phyloP scores from a whole-genome alignment of 2,113 vertebrate genomes.

The Eira barbara region DNA sequence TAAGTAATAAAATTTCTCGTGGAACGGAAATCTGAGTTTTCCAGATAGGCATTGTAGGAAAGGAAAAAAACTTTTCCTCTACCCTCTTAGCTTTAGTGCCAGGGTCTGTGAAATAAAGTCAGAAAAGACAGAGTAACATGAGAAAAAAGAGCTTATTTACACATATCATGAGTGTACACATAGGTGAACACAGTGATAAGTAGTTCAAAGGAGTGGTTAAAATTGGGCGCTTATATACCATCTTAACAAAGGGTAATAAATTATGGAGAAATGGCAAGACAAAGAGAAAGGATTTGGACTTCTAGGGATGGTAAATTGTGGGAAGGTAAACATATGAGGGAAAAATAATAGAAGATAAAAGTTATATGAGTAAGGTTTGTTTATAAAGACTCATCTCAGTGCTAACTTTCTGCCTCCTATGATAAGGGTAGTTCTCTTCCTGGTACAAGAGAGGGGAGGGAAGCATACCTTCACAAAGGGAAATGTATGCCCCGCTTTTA shows the following conservation, averaged over 20 bases:
- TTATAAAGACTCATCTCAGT: not conserved
- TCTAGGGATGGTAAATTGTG: not conserved
- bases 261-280: not conserved
- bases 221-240: not conserved
- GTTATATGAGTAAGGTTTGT: not conserved
- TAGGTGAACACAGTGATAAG: not conserved
- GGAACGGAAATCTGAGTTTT: slow-evolving; percentile 13
- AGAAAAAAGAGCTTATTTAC: not conserved
- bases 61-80: not conserved
- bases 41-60: not conserved
- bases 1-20: not conserved
- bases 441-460: not conserved
- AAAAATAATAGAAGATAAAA: not conserved
- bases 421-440: not conserved
- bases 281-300: not conserved
- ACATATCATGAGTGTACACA: not conserved
- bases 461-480: not conserved
- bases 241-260: not conserved
- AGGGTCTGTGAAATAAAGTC: not conserved
- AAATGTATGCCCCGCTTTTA: not conserved
- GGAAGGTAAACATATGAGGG: not conserved
- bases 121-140: not conserved
- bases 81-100: not conserved
- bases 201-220: not conserved
- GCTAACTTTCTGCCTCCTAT: not conserved